Conservation (phyloP, 2,797 vertebrate species). For the Alcedo atthis region DNA sequence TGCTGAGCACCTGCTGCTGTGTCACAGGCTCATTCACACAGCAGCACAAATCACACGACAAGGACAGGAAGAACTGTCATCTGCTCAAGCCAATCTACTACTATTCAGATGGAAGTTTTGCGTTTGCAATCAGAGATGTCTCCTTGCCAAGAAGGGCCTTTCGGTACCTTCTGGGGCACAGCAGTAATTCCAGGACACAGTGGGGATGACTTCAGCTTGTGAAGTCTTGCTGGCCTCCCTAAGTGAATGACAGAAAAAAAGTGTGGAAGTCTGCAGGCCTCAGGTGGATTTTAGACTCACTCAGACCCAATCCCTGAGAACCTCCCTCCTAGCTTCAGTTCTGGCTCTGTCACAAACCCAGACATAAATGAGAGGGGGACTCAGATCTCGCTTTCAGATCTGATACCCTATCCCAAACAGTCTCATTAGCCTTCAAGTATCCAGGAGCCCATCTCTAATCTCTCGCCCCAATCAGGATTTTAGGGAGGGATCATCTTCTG, state of each 20-base stretch:
- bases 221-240: not conserved
- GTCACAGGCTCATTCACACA: not conserved
- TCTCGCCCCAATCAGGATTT: not conserved
- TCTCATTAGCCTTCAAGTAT: not conserved
- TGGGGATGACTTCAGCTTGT: not conserved
- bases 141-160: not conserved
- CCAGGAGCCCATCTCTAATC: not conserved
- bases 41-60: not conserved
- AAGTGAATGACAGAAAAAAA: not conserved
- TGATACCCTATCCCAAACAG: not conserved
- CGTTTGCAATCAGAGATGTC: not conserved
- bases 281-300: not conserved
- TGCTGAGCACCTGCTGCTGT: constrained; percentile 16
- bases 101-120: not conserved
- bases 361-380: not conserved
- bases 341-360: not conserved
- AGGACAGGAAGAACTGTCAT: not conserved
- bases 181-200: not conserved
- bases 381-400: not conserved
- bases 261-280: not conserved
- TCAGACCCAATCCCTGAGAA: not conserved
- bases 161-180: not conserved
- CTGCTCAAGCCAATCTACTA: not conserved
- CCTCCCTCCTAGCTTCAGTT: not conserved
- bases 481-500: not conserved